phyloP scores from a whole-genome alignment of 1,140 invertebrate genomes.

The Megalopta genalis region DNA sequence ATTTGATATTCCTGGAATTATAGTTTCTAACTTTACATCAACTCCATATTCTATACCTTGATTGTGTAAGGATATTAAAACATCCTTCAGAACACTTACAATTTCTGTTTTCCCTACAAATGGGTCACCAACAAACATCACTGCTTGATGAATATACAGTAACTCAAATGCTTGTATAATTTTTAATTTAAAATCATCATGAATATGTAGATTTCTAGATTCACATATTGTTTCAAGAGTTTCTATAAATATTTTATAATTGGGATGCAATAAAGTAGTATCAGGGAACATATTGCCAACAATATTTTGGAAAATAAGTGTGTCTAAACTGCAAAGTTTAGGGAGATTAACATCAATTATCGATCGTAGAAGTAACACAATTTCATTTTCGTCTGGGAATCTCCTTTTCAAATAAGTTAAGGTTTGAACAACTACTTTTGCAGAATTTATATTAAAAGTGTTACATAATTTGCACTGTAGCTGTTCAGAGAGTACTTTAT shows the following conservation, averaged over 20 bases:
- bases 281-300: slow-evolving; percentile 84
- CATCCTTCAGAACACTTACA: slow-evolving; percentile 77
- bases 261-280: slow-evolving; percentile 78
- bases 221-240: slow-evolving; percentile 72
- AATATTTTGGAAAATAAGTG: slow-evolving; percentile 84
- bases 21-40: slow-evolving; percentile 76
- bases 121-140: slow-evolving; percentile 80
- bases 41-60: slow-evolving; percentile 72
- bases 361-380: slow-evolving; percentile 82
- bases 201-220: slow-evolving; percentile 80
- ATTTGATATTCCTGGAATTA: slow-evolving; percentile 85
- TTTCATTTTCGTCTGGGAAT: slow-evolving; percentile 82
- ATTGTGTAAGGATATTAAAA: slow-evolving; percentile 78
- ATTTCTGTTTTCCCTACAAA: slow-evolving; percentile 82
- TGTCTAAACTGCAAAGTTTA: slow-evolving; percentile 83
- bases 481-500: slow-evolving; percentile 83
- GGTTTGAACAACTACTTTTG: slow-evolving; percentile 82
- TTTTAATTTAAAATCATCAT: slow-evolving; percentile 82
- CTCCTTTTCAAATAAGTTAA: slow-evolving; percentile 82
- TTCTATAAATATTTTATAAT: slow-evolving; percentile 78
- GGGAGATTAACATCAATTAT: slow-evolving; percentile 86
- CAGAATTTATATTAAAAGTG: slow-evolving; percentile 81
- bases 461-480: slow-evolving; percentile 83
- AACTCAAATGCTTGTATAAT: slow-evolving; percentile 85
- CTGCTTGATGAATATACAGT: slow-evolving; percentile 83